A percentile compares a stretch with the other conserved stretches of the same genome.
Conservation (phyloP, 2,797 vertebrate genomes). For the Gastrophryne carolinensis region DNA sequence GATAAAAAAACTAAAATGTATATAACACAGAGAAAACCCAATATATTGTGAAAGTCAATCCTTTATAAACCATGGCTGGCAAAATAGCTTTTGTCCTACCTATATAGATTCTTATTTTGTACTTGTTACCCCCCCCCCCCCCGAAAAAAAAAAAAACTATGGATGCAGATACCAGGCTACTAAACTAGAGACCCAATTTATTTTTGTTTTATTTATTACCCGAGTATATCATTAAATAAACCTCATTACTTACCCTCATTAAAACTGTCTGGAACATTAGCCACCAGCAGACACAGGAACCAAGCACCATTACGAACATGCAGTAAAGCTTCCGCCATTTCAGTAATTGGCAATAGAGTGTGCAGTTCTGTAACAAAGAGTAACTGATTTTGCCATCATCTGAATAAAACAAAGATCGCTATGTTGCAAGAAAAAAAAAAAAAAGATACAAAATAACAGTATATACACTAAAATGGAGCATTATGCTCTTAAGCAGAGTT, state of each 20-base stretch:
- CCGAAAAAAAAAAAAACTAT: too few species aligned
- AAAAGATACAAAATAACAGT: background rate
- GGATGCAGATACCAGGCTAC: too few species aligned
- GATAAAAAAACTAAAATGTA: too few species aligned
- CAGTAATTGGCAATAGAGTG: conserved; percentile 90
- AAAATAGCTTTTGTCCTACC: too few species aligned
- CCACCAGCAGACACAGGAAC: conserved; percentile 96
- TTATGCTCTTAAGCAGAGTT: too few species aligned
- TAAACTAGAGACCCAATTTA: too few species aligned
- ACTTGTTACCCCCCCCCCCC: too few species aligned
- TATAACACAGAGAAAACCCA: background rate
- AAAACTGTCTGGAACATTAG: conserved; percentile 98
- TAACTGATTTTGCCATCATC: background rate
- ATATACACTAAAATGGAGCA: too few species aligned
- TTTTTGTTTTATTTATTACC: too few species aligned
- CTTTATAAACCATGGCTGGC: background rate
- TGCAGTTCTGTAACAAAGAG: conserved; percentile 78
- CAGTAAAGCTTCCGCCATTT: conserved; percentile 92
- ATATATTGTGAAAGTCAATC: background rate
- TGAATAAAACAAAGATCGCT: background rate
- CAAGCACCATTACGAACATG: conserved; percentile 94
- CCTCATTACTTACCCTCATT: conserved; percentile 85
- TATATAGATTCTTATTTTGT: too few species aligned
- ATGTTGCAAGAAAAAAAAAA: background rate
- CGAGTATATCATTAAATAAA: too few species aligned